Evolutionary conservation across 2,888 invertebrate genomes (phyloP), one percentile per base, ranked within the genome.

Genomic region (Xestia sexstrigata): DNA sequence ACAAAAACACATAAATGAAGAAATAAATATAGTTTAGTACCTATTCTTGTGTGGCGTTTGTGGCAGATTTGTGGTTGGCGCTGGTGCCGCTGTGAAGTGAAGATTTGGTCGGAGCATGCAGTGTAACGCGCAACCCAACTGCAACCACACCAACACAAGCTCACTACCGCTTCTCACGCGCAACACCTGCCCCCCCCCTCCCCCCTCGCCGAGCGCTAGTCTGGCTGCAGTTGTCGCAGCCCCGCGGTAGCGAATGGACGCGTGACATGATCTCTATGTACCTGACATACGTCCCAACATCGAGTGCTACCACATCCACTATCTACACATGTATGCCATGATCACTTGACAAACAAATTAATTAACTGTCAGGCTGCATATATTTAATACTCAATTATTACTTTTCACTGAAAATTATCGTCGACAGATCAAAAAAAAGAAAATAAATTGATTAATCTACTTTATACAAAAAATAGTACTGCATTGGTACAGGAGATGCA

Each of bases 61-160:
- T 94, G 95, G 96, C 95, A 93, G 97, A 93, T 94, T 95, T 96
- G 96, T 96, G 95, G 96, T 95, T 96, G 95, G 95, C 96, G 95
- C 96, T 95, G 96, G 96, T 94, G 97, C 96, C 96, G 96, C 96
- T 95, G 97, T 95, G 95, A 93, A 94, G 96, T 95, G 96, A 91
- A 94, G 96, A 94, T 96, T 96, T 96, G 97, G 97, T 97, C 97
- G 98, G 98, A 97, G 98, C 98, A 98, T 98, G 98, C 98, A 98
- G 98, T 97, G 98, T 98, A 97, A 98, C 98, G 97, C 98, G 98
- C 97, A 98, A 98, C 97, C 98, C 98, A 97, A 98, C 98, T 98
- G 98, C 98, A 98, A 98, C 98, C 98, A 97, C 97, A 96, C 95
- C 96, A 96, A 95, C 95, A 95, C 95, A 95, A 96, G 94, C 96